These are phyloP conservation scores for Sapajus apella DNA, from an alignment of 2,113 vertebrate species.

Conservation along the genomic window DNA sequence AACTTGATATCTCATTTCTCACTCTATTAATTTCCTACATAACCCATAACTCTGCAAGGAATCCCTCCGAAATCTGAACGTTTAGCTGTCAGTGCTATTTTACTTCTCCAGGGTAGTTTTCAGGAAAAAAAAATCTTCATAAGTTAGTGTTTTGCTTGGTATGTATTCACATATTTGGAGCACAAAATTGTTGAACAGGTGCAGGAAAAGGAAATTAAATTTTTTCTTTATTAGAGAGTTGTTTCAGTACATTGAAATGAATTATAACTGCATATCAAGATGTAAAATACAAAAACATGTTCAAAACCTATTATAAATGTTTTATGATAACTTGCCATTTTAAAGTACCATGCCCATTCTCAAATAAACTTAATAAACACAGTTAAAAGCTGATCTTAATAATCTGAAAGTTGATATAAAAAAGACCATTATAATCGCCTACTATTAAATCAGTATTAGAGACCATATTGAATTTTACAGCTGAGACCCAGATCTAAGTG, in stretches of 20 bases:
- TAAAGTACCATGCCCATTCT: conserved; percentile 12
- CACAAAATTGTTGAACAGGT: neutral
- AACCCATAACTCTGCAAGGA: neutral
- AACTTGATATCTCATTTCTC: neutral
- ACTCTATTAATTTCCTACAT: neutral
- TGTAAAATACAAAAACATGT: neutral
- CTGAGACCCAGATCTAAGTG: neutral
- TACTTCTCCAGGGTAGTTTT: neutral
- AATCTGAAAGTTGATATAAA: neutral
- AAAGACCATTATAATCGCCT: conserved; percentile 3
- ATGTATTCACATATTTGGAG: neutral
- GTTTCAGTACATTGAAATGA: neutral
- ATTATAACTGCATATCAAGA: neutral
- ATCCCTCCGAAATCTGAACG: neutral
- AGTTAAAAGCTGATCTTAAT: neutral
- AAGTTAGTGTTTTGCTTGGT: neutral
- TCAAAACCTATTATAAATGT: conserved; percentile 10
- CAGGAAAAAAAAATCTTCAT: neutral
- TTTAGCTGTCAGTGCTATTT: neutral
- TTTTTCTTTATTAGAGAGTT: neutral
- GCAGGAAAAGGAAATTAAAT: neutral
- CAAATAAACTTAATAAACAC: conserved; percentile 34
- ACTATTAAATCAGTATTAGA: conserved; percentile 24
- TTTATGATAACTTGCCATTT: neutral
- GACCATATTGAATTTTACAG: neutral